Conservation (phyloP, 2,113 vertebrate species). For the Tyrannus savana region DNA sequence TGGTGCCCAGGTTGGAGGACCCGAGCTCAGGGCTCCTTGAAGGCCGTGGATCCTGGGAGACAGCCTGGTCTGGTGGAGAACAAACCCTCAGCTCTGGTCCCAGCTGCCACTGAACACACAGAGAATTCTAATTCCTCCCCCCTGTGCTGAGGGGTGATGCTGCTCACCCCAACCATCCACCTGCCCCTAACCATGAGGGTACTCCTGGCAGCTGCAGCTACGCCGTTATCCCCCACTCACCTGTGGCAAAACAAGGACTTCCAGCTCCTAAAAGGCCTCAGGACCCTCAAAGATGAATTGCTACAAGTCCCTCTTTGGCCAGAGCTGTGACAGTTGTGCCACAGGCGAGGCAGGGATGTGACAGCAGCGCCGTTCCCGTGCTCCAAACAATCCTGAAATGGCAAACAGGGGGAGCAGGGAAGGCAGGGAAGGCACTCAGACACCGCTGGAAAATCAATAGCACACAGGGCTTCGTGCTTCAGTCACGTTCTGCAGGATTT, state of each 20-base stretch:
- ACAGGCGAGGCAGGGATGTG: background rate
- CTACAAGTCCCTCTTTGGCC: background rate
- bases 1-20: background rate
- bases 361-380: background rate
- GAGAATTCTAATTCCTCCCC: no score
- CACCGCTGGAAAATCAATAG: background rate
- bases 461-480: background rate
- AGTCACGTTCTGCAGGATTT: background rate
- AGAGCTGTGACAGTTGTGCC: background rate
- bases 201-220: rapidly evolving
- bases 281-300: background rate
- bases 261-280: background rate
- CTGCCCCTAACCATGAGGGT: no score
- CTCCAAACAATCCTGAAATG: background rate
- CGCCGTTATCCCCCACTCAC: rapidly evolving
- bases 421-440: background rate
- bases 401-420: background rate
- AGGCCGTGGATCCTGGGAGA: rapidly evolving
- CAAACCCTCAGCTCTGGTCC: background rate
- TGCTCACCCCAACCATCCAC: no score
- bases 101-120: background rate
- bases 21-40: background rate
- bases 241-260: background rate
- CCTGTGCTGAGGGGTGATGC: no score
- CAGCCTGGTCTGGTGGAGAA: background rate